phyloP scores from a whole-genome alignment of 2,888 invertebrate genomes.

The Nomada fabriciana region DNA sequence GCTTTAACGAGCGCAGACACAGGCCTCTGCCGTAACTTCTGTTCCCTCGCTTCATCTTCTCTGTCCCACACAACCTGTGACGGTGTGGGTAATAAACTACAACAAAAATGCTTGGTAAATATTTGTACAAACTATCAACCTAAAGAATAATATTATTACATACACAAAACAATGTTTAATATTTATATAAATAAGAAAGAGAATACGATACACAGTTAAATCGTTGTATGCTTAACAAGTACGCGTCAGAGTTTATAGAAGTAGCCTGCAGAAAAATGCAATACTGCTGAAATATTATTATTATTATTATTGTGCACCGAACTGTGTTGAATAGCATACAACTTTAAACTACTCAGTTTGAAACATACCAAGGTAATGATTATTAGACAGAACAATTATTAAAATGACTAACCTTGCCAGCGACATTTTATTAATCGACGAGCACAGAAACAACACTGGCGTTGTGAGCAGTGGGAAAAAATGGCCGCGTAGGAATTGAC shows the following conservation, averaged over 20 bases:
- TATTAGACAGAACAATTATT: constrained; percentile 1
- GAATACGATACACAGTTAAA: background rate
- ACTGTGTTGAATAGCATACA: background rate
- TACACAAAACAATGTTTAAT: background rate
- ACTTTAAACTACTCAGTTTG: background rate
- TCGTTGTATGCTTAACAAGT: background rate
- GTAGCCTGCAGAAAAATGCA: background rate
- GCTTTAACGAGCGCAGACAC: constrained; percentile 90
- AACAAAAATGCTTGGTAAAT: background rate
- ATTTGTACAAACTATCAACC: background rate
- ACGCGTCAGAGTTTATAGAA: background rate
- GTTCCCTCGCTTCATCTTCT: constrained; percentile 91
- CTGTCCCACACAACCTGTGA: constrained; percentile 95
- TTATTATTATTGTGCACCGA: background rate
- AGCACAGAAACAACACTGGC: too few relatives aligned
- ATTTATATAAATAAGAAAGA: background rate
- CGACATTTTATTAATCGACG: constrained; percentile 66
- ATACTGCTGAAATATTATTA: background rate
- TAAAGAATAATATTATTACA: background rate
- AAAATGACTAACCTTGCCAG: constrained; percentile 49
- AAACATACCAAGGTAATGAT: background rate
- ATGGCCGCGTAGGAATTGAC: too few relatives aligned
- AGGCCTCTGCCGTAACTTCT: constrained; percentile 85
- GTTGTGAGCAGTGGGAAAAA: too few relatives aligned
- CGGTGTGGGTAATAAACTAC: constrained; percentile 94